phyloP scores from a whole-genome alignment of 2,888 invertebrate species.

The Trachelus troglodyta region DNA sequence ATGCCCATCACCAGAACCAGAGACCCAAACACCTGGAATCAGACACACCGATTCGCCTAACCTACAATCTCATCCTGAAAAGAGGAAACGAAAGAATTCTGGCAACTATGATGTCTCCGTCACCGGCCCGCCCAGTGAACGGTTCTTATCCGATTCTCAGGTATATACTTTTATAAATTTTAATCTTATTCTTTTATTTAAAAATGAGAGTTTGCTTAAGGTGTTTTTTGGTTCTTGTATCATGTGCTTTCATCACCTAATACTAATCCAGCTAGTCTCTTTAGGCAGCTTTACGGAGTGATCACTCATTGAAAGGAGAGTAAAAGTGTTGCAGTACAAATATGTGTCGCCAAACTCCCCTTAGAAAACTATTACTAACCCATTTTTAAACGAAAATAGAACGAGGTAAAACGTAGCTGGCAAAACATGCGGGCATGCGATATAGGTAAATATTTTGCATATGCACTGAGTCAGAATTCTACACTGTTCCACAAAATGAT shows the following conservation, averaged over 20 bases:
- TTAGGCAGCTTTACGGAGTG: no score
- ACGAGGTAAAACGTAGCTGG: constrained; percentile 1
- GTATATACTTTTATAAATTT: constrained; percentile 59
- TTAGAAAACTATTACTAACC: no score
- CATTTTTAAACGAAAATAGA: constrained; percentile 3
- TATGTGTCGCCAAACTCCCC: no score
- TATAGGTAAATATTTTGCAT: constrained; percentile 25
- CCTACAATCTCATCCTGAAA: constrained; percentile 65
- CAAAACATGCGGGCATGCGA: not conserved
- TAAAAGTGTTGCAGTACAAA: no score
- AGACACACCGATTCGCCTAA: constrained; percentile 59
- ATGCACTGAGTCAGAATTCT: constrained; percentile 21
- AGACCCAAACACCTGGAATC: constrained; percentile 45
- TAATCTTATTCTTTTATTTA: no score
- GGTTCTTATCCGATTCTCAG: constrained; percentile 77
- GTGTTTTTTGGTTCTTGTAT: constrained; percentile 15
- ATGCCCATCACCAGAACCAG: constrained; percentile 59
- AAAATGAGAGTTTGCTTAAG: no score
- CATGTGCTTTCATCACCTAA: not conserved
- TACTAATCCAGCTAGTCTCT: no score
- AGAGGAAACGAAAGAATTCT: constrained; percentile 75
- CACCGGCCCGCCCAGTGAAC: constrained; percentile 73
- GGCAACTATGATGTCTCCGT: constrained; percentile 76
- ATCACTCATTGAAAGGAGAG: no score
- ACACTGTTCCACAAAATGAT: constrained; percentile 10